Evolutionary conservation across 1,140 invertebrate genomes (phyloP), one percentile per base, ranked within the genome.

Genomic region (Lanistes nyassanus): DNA sequence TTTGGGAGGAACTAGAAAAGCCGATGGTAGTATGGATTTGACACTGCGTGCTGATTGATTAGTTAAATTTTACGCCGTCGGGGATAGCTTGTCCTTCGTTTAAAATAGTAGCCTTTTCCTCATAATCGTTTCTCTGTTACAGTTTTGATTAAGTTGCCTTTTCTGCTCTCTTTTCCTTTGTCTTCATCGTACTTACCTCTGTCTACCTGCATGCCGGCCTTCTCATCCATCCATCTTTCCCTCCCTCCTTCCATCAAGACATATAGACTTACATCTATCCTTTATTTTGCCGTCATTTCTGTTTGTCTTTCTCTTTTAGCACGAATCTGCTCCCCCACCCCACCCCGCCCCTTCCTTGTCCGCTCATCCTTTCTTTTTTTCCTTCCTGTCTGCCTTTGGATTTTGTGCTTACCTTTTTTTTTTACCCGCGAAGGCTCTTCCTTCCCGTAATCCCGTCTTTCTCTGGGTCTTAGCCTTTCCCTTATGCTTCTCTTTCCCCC

Each of bases 161-260:
- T 55, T 55, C 53, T 55, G 13, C 53, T 55, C n/a, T 55, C 53
- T 55, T 55, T n/a, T 55, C n/a, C 53, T 55, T 55, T n/a, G 13
- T 55, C 53, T 55, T 55, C 53, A 16, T 55, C 53, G 13, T 55
- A 13, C n/a, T 55, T n/a, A 16, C n/a, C 53, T 55, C n/a, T n/a
- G 13, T 55, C 53, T 55, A 16, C 53, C n/a, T 55, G 13, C n/a
- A 13, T 55, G 13, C 53, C n/a, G 13, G 13, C n/a, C n/a, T n/a
- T 55, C n/a, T n/a, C n/a, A 13, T 55, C 53, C n/a, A 16, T n/a
- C n/a, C n/a, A 13, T 55, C n/a, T n/a, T 55, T 55, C 53, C 53
- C n/a, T 55, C 53, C n/a, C 53, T 55, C n/a, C 53, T 55, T 55
- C 53, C n/a, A 55, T 55, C 53, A n/a, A n/a, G n/a, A n/a, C n/a